Evolutionary conservation across 1,140 invertebrate species (phyloP), one percentile per base, ranked within the genome.

Genomic region (Dreissena rostriformis): DNA sequence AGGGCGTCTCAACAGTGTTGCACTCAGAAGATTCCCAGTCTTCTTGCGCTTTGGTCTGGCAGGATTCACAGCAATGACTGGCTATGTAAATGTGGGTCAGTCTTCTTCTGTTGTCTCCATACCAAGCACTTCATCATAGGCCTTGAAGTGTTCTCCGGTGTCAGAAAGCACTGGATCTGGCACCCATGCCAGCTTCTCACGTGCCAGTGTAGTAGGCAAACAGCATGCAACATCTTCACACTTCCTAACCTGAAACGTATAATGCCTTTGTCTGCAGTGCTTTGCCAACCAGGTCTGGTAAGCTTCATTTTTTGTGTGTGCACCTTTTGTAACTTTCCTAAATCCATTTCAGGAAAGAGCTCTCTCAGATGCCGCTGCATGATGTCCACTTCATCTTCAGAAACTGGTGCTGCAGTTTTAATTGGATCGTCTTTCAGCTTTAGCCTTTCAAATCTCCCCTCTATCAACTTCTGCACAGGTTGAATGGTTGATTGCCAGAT

Each of bases 241-340:
- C 52, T 83, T 83, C n/a, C 66, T 22, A 19, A 83, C 12, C 53
- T 83, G 81, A 70, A 83, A 76, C 6, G 1, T 65, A 51, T 81
- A 83, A 14, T 83, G 72, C 15, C 72, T 1, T 63, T 82, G 57
- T 66, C 80, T 11, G 24, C 29, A 53, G 17, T 66, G 75, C 29
- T 66, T 49, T 51, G 63, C 75, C 15, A 77, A 8, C 75, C 75
- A 77, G 10, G n/a, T 66, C 22, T 65, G 57, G 49, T 29, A 77
- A 19, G 75, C 28, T 39, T 6, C 6, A 12, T 39, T 53, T 66
- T 66, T 6, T 5, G 75, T 77, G 61, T 77, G 75, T 1, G 8
- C n/a, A n/a, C 19, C 22, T 66, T 77, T 19, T 66, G 29, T 24
- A 66, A 63, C n/a, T 77, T 77, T 11, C 2, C 66, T 19, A 66